Evolutionary conservation across 2,888 invertebrate species (phyloP).

Genomic region (Itoplectis maculator): DNA sequence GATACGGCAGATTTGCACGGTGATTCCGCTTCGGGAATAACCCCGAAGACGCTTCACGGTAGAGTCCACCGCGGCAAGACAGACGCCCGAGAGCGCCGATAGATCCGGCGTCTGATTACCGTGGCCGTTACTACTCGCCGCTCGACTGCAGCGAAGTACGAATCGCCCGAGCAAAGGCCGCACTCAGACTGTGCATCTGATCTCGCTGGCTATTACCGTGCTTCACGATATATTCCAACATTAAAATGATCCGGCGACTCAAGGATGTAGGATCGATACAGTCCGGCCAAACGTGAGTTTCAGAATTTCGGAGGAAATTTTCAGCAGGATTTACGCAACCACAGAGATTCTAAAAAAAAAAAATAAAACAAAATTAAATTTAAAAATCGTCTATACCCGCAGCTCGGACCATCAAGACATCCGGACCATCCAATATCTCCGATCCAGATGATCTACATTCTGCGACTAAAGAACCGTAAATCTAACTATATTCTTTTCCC

Average conservation of each 20-base stretch:
- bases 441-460: slow-evolving; percentile 25
- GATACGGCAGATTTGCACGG: slow-evolving; percentile 11
- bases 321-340: background rate
- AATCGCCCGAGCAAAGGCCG: background rate
- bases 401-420: slow-evolving; percentile 29
- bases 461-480: background rate
- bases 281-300: no score
- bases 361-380: background rate
- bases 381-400: background rate
- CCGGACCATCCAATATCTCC: background rate
- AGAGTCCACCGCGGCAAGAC: slow-evolving; percentile 18
- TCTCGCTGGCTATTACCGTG: background rate
- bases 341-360: background rate
- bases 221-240: background rate
- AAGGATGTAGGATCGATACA: no score
- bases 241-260: background rate
- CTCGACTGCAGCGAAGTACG: background rate
- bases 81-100: background rate
- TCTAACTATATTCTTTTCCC: no score
- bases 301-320: no score
- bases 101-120: slow-evolving; percentile 55
- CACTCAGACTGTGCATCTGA: background rate
- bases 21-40: slow-evolving; percentile 23
- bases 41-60: slow-evolving; percentile 27
- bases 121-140: slow-evolving; percentile 29